Percentiles rank a stretch among this genome's conserved stretches.
phyloP scores from a whole-genome alignment of 1,140 invertebrate genomes.

The Drosophila ficusphila region DNA sequence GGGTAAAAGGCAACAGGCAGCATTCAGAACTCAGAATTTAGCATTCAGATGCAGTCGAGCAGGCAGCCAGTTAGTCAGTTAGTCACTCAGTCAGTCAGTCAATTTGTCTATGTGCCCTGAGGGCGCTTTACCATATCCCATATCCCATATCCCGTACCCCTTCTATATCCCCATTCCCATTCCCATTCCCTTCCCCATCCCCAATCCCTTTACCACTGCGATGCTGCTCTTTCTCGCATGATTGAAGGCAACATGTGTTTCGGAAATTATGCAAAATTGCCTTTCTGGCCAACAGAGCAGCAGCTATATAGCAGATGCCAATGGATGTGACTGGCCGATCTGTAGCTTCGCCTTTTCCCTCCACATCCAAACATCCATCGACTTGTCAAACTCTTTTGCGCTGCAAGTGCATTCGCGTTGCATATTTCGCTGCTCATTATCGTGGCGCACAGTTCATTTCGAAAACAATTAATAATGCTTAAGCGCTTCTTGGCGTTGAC shows the following conservation, averaged over 20 bases:
- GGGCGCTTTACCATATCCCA: constrained; percentile 47
- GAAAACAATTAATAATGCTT: constrained; percentile 80
- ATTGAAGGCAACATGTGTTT: constrained; percentile 84
- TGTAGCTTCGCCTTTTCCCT: constrained; percentile 4
- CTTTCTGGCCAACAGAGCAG: constrained; percentile 55
- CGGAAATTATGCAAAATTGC: constrained; percentile 83
- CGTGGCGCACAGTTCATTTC: constrained; percentile 77
- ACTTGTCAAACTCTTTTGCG: constrained; percentile 37
- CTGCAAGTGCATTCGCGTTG: constrained; percentile 48
- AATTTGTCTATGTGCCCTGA: constrained; percentile 74
- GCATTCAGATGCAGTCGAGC: constrained; percentile 33
- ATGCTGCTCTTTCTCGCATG: constrained; percentile 64
- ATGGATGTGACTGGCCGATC: constrained; percentile 51
- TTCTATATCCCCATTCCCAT: no score
- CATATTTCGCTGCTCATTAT: constrained; percentile 79
- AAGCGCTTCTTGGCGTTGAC: constrained; percentile 79
- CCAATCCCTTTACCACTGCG: constrained; percentile 36
- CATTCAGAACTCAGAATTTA: background rate
- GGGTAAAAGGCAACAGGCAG: constrained; percentile 9
- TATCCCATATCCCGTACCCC: background rate
- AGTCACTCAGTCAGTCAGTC: constrained; percentile 72
- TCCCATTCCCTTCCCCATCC: constrained; percentile 3
- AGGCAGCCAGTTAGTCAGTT: constrained; percentile 40
- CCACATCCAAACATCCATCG: constrained; percentile 31
- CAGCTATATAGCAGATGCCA: constrained; percentile 38